Percentiles rank a stretch among this genome's conserved stretches.
Evolutionary conservation across 2,113 vertebrate species (phyloP).

Genomic region (Chloropsis cyanopogon): DNA sequence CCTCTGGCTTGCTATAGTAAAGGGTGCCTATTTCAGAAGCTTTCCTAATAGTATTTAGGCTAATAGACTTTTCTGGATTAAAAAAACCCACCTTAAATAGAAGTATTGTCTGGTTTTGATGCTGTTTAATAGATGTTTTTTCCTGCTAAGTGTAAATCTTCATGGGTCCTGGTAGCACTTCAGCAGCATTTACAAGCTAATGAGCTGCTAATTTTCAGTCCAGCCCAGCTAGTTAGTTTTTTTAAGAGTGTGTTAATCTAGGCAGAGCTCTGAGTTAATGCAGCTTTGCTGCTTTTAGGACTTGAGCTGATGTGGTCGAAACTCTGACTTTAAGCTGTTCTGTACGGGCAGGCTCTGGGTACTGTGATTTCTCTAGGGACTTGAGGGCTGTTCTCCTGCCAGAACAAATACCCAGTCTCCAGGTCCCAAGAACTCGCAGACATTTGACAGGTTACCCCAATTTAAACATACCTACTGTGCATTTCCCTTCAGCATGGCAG

Average conservation of each 20-base stretch:
- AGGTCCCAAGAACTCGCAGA: not conserved
- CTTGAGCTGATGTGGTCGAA: not conserved
- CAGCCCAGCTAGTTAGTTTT: slow-evolving; percentile 35
- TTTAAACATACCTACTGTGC: not conserved
- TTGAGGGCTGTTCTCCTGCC: not conserved
- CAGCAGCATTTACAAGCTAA: slow-evolving; percentile 2
- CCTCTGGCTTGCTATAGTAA: not conserved
- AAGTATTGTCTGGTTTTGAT: not conserved
- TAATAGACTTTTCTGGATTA: not conserved
- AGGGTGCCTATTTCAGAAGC: not conserved
- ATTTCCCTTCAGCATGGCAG: not conserved
- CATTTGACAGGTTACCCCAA: not conserved
- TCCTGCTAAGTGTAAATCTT: slow-evolving; percentile 30
- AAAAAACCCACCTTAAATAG: not conserved
- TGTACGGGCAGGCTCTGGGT: not conserved
- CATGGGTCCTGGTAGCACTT: slow-evolving; percentile 13
- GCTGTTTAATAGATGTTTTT: slow-evolving; percentile 40
- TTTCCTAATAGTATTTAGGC: not conserved
- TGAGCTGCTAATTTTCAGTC: slow-evolving; percentile 26
- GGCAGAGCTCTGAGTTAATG: not conserved
- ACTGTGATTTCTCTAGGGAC: not conserved
- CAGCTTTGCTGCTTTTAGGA: not conserved
- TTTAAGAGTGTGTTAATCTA: not conserved
- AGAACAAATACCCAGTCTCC: not conserved
- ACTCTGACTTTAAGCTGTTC: not conserved